Evolutionary conservation across 2,888 invertebrate genomes (phyloP).

Genomic region (Plagodis pulveraria): DNA sequence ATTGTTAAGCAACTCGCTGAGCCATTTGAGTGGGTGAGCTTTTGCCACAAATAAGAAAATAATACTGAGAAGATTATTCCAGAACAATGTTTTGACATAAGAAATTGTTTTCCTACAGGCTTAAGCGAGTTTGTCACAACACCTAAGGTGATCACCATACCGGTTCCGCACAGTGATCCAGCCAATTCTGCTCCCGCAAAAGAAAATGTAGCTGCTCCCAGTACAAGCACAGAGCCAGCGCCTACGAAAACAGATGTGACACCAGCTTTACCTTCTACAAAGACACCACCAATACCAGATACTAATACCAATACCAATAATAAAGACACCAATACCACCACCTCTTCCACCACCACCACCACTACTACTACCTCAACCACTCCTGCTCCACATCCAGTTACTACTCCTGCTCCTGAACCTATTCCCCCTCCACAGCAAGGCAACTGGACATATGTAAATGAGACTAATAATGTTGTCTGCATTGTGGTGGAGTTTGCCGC

Average conservation of each 20-base stretch:
- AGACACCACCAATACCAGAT: slow-evolving; percentile 22
- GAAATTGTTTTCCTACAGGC: too few species aligned
- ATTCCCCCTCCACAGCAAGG: slow-evolving; percentile 62
- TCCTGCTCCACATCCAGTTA: slow-evolving; percentile 50
- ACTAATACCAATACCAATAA: slow-evolving; percentile 47
- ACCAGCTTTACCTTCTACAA: slow-evolving; percentile 19
- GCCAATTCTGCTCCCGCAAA: background rate
- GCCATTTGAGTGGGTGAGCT: too few species aligned
- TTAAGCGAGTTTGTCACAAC: too few species aligned
- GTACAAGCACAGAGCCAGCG: background rate
- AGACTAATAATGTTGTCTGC: slow-evolving; percentile 82
- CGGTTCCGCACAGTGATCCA: too few species aligned
- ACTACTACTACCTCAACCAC: slow-evolving; percentile 49
- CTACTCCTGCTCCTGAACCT: slow-evolving; percentile 53
- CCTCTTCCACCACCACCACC: slow-evolving; percentile 33
- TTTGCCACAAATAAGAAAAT: too few species aligned
- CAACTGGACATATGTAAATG: slow-evolving; percentile 57
- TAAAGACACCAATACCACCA: slow-evolving; percentile 42
- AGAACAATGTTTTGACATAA: too few species aligned
- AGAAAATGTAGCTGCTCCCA: slow-evolving; percentile 3
- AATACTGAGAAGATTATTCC: too few species aligned
- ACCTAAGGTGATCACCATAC: too few species aligned
- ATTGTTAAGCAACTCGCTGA: too few species aligned
- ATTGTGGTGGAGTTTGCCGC: slow-evolving; percentile 88
- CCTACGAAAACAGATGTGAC: slow-evolving; percentile 24